Conservation (phyloP, 2,888 invertebrate species). For the Eupithecia insigniata region DNA sequence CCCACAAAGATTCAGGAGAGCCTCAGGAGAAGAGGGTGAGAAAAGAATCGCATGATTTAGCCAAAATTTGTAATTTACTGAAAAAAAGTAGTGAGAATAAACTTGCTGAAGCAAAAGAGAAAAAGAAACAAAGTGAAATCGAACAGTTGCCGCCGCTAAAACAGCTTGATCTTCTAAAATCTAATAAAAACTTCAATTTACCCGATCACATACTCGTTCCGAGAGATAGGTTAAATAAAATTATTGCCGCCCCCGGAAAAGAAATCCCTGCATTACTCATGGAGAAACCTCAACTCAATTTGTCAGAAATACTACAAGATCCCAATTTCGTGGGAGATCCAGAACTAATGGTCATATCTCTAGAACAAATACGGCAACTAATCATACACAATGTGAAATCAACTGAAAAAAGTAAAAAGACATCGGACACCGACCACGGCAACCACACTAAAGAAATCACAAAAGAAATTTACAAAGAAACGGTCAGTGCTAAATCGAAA, state of each 20-base stretch:
- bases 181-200: constrained; percentile 87
- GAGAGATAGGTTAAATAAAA: constrained; percentile 88
- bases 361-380: constrained; percentile 87
- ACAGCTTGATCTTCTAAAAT: constrained; percentile 88
- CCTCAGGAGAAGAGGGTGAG: constrained; percentile 74
- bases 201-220: constrained; percentile 93
- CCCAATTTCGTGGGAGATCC: constrained; percentile 85
- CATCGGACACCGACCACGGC: constrained; percentile 13
- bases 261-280: constrained; percentile 91
- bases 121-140: constrained; percentile 72
- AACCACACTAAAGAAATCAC: constrained; percentile 6
- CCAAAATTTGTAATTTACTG: constrained; percentile 73
- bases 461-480: constrained; percentile 9
- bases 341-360: constrained; percentile 90
- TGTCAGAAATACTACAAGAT: constrained; percentile 90
- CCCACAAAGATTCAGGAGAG: constrained; percentile 80
- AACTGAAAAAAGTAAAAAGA: constrained; percentile 13
- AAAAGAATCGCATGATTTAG: constrained; percentile 69
- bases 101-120: constrained; percentile 53
- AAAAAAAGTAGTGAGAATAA: constrained; percentile 65
- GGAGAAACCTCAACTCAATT: constrained; percentile 88
- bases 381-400: constrained; percentile 16
- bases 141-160: constrained; percentile 85
- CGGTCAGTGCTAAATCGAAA: neutral
- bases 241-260: constrained; percentile 86